Conservation (phyloP, 2,797 vertebrate genomes). For the Florisuga fusca region DNA sequence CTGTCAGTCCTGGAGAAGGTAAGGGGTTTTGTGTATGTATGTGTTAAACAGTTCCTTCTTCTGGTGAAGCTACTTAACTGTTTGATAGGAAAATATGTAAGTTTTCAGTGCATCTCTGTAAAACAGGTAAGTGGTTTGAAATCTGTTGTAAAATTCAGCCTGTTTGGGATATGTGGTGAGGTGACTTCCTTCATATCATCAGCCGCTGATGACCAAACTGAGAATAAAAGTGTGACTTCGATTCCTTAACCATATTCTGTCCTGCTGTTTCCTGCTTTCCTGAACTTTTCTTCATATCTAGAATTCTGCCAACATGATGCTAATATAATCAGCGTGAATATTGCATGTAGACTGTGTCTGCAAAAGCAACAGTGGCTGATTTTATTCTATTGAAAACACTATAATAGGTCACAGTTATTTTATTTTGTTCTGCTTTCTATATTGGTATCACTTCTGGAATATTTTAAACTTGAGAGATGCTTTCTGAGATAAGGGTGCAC, state of each 20-base stretch:
- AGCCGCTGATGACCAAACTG: not conserved
- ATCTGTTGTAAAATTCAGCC: not conserved
- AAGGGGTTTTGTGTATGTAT: not conserved
- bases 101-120: not conserved
- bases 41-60: not conserved
- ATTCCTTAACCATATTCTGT: not conserved
- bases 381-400: not conserved
- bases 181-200: not conserved
- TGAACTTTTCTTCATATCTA: not conserved
- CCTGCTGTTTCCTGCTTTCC: not conserved
- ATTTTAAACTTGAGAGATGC: not conserved
- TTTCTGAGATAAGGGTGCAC: not conserved
- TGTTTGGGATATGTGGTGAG: not conserved
- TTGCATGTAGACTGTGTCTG: not conserved
- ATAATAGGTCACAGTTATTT: not conserved
- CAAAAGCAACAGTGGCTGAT: not conserved
- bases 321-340: not conserved
- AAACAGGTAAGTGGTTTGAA: not conserved
- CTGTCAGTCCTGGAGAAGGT: conserved; percentile 94
- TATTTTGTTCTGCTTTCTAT: not conserved
- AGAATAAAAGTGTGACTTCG: not conserved
- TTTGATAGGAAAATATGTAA: not conserved
- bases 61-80: not conserved
- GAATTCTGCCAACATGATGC: not conserved
- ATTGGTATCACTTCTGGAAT: not conserved